These are phyloP conservation scores for Strigamia crassipes DNA, from an alignment of 2,888 invertebrate genomes.

Conservation along the genomic window DNA sequence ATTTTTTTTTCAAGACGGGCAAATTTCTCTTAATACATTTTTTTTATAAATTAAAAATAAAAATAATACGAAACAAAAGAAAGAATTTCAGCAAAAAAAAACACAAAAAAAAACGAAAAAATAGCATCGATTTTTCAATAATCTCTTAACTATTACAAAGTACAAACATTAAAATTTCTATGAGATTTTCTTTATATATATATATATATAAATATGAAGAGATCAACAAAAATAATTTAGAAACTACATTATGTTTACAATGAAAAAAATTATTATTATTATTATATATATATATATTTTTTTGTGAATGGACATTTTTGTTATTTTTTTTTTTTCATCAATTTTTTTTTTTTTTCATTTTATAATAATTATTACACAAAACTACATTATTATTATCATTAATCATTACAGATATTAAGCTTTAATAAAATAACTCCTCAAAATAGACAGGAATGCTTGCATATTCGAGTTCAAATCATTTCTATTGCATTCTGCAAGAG, in stretches of 20 bases:
- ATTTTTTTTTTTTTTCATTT: too few relatives aligned
- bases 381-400: conserved; percentile 45
- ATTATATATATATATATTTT: neutral
- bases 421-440: conserved; percentile 48
- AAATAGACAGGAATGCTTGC: conserved; percentile 49
- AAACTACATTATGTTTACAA: neutral
- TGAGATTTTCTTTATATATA: neutral
- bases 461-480: conserved; percentile 35
- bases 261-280: neutral
- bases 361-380: conserved; percentile 33
- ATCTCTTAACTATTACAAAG: neutral
- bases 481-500: conserved; percentile 48
- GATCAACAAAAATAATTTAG: conserved; percentile 48
- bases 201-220: conserved; percentile 25
- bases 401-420: conserved; percentile 36
- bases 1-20: neutral
- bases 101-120: neutral
- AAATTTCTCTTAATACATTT: neutral
- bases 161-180: conserved; percentile 35
- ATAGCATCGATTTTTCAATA: neutral
- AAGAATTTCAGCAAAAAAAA: neutral
- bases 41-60: neutral
- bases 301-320: neutral
- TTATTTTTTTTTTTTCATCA: neutral
- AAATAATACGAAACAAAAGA: neutral